Base-by-base conservation (phyloP, 2,797 vertebrate genomes). In the Halcyon chelicuti region DNA sequence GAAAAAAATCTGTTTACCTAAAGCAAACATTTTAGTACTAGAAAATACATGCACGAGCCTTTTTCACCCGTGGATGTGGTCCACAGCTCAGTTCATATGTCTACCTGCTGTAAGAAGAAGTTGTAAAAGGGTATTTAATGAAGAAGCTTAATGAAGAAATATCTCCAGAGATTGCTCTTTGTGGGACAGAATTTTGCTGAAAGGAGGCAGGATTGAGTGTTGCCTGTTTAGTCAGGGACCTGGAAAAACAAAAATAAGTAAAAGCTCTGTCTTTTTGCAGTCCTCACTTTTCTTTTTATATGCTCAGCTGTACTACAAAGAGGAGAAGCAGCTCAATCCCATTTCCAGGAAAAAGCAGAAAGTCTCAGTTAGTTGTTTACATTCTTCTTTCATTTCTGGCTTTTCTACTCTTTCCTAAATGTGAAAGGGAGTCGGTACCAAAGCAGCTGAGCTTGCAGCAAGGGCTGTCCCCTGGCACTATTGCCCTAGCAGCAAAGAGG, bases 341-440 rank as follows among this genome's bases (percentile, higher is more conserved):
- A 25, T 78, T 93, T 92, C 88, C 84, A 94, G 62, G n/a, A 71
- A 61, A 88, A 52, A 47, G 51, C 20, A 77, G 31, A n/a, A 93
- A 70, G 47, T 68, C 49, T 76, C 57, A 44, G 31, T 65, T 22
- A 47, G 61, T 39, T 10, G 65, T 71, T 91, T 80, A 35, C 58
- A 72, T 80, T 37, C 20, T 67, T 60, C 40, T 65, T 62, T 78
- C 39, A 10, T 61, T 44, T 46, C 42, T 91, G 77, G 39, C 71
- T 81, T 78, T 73, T 37, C 49, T 42, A 15, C n/a, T 58, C 58
- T 60, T 42, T 40, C 23, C 7, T 18, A 74, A 65, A 35, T 12
- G 66, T 67, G 58, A 14, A 68, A 7, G 29, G 29, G 29, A 88
- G 37, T 14, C 22, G 73, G n/a, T 11, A 29, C 70, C 17, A 29